Evolutionary conservation across 2,797 vertebrate species (phyloP).

Genomic region (Notamacropus eugenii): DNA sequence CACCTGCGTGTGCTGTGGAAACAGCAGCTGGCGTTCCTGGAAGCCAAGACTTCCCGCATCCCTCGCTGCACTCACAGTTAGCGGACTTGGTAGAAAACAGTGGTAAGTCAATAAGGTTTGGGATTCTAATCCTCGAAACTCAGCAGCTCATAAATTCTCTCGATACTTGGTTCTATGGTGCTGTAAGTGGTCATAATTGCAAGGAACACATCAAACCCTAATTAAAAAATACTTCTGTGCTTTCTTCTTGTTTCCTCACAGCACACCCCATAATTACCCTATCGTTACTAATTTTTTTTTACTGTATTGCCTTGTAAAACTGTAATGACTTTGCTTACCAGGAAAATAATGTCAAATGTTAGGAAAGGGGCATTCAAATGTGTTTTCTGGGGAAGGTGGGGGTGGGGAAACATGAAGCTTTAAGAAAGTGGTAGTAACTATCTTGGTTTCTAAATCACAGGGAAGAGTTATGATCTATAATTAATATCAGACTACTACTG

Average conservation of each 20-base stretch:
- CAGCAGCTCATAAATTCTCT: no score
- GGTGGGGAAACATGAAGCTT: background rate
- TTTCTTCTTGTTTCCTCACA: background rate
- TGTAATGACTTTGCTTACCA: background rate
- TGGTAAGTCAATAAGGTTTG: slow-evolving; percentile 71
- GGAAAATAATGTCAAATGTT: background rate
- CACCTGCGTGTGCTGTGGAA: slow-evolving; percentile 71
- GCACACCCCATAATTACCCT: background rate
- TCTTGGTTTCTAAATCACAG: background rate
- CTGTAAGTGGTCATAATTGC: rapidly evolving
- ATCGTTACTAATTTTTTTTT: background rate
- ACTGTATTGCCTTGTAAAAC: background rate
- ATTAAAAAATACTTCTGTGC: background rate
- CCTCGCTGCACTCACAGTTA: slow-evolving; percentile 8
- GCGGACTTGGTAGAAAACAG: slow-evolving; percentile 33
- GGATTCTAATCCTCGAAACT: background rate
- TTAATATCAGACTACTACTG: background rate
- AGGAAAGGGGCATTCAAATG: background rate
- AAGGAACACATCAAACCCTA: no score
- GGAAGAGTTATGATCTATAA: background rate
- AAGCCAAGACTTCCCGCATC: slow-evolving; percentile 4
- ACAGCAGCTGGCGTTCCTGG: background rate
- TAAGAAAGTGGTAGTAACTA: no score
- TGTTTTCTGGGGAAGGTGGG: background rate
- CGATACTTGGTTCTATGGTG: rapidly evolving